These are phyloP conservation scores for Diplosoma virens DNA, from an alignment of 23 tunicate species.

Conservation along the genomic window DNA sequence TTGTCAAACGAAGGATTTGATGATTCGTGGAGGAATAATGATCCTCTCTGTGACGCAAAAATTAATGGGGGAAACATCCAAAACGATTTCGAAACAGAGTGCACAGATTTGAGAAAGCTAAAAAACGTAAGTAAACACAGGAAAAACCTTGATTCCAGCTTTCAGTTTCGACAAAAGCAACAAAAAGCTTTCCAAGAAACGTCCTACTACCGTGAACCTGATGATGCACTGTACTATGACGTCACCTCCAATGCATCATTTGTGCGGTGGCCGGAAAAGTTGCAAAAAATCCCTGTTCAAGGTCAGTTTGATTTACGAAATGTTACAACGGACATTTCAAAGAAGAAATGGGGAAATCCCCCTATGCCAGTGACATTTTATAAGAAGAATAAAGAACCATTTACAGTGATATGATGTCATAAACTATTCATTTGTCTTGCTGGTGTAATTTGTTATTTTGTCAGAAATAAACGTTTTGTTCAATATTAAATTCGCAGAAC, in stretches of 20 bases:
- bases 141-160: no score
- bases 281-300: conserved; percentile 13
- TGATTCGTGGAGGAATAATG: no score
- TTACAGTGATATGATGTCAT: conserved; percentile 44
- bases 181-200: background rate
- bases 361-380: conserved; percentile 42
- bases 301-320: background rate
- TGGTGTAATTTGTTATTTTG: no score
- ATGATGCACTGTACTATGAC: conserved; percentile 33
- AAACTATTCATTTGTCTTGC: background rate
- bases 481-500: no score
- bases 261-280: conserved; percentile 17
- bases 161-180: background rate
- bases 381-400: conserved; percentile 39
- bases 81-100: no score
- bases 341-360: background rate
- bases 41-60: no score
- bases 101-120: no score
- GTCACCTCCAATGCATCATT: conserved; percentile 36
- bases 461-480: no score
- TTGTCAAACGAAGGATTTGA: no score
- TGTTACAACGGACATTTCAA: no score
- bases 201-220: background rate
- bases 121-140: no score
- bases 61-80: no score